Base-by-base conservation (phyloP, 2,113 vertebrate species). In the Istiophorus platypterus region DNA sequence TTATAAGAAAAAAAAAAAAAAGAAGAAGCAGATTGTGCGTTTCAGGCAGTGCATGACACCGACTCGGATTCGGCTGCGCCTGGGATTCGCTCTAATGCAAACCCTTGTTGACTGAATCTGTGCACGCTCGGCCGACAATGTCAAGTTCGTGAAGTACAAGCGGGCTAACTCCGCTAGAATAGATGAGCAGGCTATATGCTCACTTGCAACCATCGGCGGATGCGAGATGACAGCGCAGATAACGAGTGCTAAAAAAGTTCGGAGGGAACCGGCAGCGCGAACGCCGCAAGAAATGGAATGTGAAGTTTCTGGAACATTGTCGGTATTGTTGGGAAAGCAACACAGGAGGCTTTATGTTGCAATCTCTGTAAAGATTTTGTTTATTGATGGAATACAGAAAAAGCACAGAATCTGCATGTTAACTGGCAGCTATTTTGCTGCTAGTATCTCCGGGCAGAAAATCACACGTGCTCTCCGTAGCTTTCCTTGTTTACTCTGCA, bases 251-350 rank as follows among this genome's bases (percentile, higher is more conserved):
- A 63, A 76, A 84, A 81, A 45, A 52, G 64, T 85, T 76, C 11
- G 5, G n/a, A 14, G 74, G 17, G n/a, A 83, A 61, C 42, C 68
- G 0, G 70, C 41, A 68, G 45, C n/a, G 0, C 26, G 18, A n/a
- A 62, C 85, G 63, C 84, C 64, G 57, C 39, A 65, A 37, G 68
- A 85, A 90, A 94, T 83, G 71, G 45, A 87, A 90, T 78, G 83
- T 87, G 91, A 94, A 76, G 84, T 89, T 89, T 91, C 78, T 90
- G 81, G 88, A 91, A 74, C 92, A 88, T 69, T 7, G 14, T 72
- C 8, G 31, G 67, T 45, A n/a, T 80, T 83, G 75, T 66, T 78
- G 58, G 73, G 66, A 64, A 29, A 66, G 49, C 27, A 12, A 66
- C 14, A 17, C 24, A 1, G 61, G 41, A 13, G 54, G 49, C n/a